Evolutionary conservation across 2,888 invertebrate genomes (phyloP), one percentile per base, ranked within the genome.

Genomic region (Microplitis deprimator): DNA sequence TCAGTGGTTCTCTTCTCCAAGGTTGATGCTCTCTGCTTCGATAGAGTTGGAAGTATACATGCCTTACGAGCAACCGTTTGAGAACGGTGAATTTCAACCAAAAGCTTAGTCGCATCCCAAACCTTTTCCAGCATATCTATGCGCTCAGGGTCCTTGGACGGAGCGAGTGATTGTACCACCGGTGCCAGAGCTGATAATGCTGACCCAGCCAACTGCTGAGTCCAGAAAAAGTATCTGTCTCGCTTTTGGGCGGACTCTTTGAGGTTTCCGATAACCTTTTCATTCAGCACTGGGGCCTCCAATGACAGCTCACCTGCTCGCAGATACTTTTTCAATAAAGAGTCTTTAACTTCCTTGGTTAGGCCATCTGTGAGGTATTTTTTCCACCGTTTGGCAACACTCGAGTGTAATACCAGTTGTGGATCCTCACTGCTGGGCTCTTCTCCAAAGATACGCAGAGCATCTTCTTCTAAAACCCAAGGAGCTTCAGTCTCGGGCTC

Each of bases 161-260:
- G 64, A 59, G 69, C 50, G 0, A 75, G 39, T 5, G 39, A 69
- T 60, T 75, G n/a, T 3, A 75, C 62, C 10, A 40, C 75, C 7
- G 64, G 61, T 5, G 41, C 62, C 29, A 69, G 40, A 1, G 75
- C 75, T 1, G 69, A 75, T 16, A 75, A 62, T 7, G 67, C 71
- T 16, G 76, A 40, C 17, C 71, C 76, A 40, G 71, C 71, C 16
- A 71, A 50, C 17, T 70, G 62, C 70, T 83, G 82, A 80, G 83
- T 83, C 17, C 79, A 29, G 73, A 81, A 83, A 10, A 84, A 68
- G 7, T 68, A 68, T 10, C 7, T 40, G 16, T 40, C 68, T 4
- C 68, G 10, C 16, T 68, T 68, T 5, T 41, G 38, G 10, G 10
- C 6, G 17, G n/a, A 17, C 0, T 68, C 50, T 41, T 39, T 41